Conservation (phyloP, 2,888 invertebrate species). For the Hetaerina titia region DNA sequence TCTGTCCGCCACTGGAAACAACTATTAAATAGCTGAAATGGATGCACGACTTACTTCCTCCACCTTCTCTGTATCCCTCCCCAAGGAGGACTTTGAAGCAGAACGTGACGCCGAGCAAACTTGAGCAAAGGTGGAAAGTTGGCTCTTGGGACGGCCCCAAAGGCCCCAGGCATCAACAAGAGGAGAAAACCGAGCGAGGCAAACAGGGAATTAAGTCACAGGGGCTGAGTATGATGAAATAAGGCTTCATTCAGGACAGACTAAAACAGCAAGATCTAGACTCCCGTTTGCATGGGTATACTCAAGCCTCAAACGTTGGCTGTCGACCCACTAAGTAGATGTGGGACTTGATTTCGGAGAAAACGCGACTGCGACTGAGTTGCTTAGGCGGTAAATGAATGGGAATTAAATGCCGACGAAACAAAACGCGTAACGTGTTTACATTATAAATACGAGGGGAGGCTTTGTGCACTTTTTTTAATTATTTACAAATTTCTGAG, state of each 20-base stretch:
- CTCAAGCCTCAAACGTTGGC: no score
- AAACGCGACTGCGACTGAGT: no score
- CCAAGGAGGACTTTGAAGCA: neutral
- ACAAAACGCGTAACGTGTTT: no score
- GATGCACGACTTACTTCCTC: neutral
- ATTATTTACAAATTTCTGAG: no score
- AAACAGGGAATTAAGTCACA: constrained; percentile 7
- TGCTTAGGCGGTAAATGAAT: no score
- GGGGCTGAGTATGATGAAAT: neutral
- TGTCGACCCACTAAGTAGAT: no score
- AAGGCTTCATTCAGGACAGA: neutral
- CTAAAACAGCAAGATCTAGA: neutral
- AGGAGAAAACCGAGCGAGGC: neutral
- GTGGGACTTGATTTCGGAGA: no score
- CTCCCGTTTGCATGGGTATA: neutral
- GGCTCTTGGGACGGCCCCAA: neutral
- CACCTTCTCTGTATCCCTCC: neutral
- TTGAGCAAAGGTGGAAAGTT: constrained; percentile 22
- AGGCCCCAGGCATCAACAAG: neutral
- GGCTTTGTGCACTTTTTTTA: no score
- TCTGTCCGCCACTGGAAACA: neutral
- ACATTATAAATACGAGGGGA: no score
- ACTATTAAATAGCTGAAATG: neutral
- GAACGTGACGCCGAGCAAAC: neutral
- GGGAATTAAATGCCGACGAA: no score